Percentiles rank a stretch among this genome's conserved stretches.
phyloP scores from a whole-genome alignment of 2,797 vertebrate genomes.

The Danio aesculapii region DNA sequence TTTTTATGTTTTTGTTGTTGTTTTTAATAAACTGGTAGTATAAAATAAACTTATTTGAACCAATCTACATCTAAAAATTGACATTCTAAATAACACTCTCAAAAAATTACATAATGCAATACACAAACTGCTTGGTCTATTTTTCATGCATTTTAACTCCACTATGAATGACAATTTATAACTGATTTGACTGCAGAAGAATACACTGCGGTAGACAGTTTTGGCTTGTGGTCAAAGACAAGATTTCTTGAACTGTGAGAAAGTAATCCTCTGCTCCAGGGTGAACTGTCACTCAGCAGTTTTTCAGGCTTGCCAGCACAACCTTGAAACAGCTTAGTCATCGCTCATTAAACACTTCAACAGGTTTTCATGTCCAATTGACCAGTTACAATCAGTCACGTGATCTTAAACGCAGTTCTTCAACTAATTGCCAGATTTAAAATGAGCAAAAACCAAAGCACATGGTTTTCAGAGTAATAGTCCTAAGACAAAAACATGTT shows the following conservation, averaged over 20 bases:
- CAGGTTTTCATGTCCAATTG: slow-evolving; percentile 30
- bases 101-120: too few species aligned
- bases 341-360: slow-evolving; percentile 22
- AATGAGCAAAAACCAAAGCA: too few species aligned
- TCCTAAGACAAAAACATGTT: too few species aligned
- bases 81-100: too few species aligned
- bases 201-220: slow-evolving; percentile 6
- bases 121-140: too few species aligned
- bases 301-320: slow-evolving; percentile 19
- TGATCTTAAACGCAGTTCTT: background rate
- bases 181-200: background rate
- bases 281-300: slow-evolving; percentile 14
- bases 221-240: slow-evolving; percentile 32
- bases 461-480: too few species aligned
- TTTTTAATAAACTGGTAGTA: too few species aligned
- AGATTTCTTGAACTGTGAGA: slow-evolving; percentile 32
- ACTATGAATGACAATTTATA: background rate
- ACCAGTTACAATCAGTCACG: background rate
- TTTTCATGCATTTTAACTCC: background rate
- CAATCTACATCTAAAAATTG: too few species aligned
- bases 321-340: slow-evolving; percentile 13
- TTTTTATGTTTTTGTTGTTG: too few species aligned
- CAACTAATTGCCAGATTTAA: too few species aligned
- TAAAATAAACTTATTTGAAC: too few species aligned
- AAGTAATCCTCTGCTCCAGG: slow-evolving; percentile 36